Percentiles rank a stretch among this genome's conserved stretches.
phyloP scores from a whole-genome alignment of 2,888 invertebrate genomes.

The Ptilodon capucinus region DNA sequence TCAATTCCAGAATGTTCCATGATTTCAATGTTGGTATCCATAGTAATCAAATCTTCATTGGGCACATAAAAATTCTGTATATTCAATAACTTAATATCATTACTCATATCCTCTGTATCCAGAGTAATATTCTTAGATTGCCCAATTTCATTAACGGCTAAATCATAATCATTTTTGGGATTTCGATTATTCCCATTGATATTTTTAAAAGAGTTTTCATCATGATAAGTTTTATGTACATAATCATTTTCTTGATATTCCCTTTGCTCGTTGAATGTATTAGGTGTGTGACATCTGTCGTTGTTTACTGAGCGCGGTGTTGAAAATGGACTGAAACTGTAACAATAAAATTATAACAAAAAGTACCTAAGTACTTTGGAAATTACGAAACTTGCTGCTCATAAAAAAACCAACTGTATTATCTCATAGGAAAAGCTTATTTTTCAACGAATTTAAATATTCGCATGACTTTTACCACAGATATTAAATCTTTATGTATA shows the following conservation, averaged over 20 bases:
- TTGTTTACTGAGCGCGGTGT: conserved; percentile 52
- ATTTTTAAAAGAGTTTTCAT: conserved; percentile 10
- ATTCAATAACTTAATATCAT: background rate
- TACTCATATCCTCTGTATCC: conserved; percentile 4
- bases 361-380: too few relatives aligned
- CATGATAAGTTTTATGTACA: background rate
- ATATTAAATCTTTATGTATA: too few relatives aligned
- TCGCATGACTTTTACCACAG: too few relatives aligned
- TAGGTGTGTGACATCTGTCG: conserved; percentile 52
- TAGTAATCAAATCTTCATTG: conserved; percentile 9
- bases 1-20: conserved; percentile 15
- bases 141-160: conserved; percentile 11
- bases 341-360: background rate
- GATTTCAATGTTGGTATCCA: conserved; percentile 12
- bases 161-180: background rate
- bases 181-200: background rate
- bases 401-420: too few relatives aligned
- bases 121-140: conserved; percentile 5
- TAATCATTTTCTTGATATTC: conserved; percentile 20
- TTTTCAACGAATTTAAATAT: too few relatives aligned
- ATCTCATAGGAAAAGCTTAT: too few relatives aligned
- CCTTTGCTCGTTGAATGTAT: conserved; percentile 27
- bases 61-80: conserved; percentile 12
- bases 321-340: conserved; percentile 64
- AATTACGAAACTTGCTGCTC: too few relatives aligned